Base-by-base conservation (phyloP, 2,888 invertebrate genomes). In the Hemistola chrysoprasaria region DNA sequence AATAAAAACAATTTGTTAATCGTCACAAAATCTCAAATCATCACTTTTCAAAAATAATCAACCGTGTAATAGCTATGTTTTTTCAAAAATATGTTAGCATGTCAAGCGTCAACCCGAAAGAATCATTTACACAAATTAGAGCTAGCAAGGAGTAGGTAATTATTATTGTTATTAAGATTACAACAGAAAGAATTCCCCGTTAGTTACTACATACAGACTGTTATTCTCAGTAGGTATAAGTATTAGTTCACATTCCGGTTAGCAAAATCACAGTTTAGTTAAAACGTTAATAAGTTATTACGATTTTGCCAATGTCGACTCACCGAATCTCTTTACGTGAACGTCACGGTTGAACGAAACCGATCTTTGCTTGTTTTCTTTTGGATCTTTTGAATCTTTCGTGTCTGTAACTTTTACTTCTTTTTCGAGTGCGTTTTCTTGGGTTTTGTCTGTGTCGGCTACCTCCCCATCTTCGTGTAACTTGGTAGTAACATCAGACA, bases 271-370 rank as follows among this genome's bases (percentile, higher is more conserved):
- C 10, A 22, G 16, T 16, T 21, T 26, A 23, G 26, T 29, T 34
- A 39, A 33, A 33, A 36, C 32, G 28, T 46, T 40, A 51, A 39
- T 44, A 11, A 29, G 43, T 43, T 42, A 43, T 38, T n/a, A 38
- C 28, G 28, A 28, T 30, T 22, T 29, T 26, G 29, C 30, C 20
- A 26, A 26, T 26, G 8, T 32, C 40, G 45, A 86, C 93, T 92
- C 92, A 95, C 95, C 95, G 90, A 95, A 95, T 90, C 95, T 91
- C 87, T 96, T 96, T 76, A 96, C 94, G 90, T 95, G 95, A 71
- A 96, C 95, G 92, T 95, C 95, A 84, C 95, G 92, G 91, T 96
- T 95, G 91, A 96, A 96, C 79, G 95, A 96, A 68, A 96, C 96
- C 90, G 94, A 82, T 92, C 93, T 81, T 71, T 84, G 77, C 78